A percentile compares a stretch with the other conserved stretches of the same genome.
These are phyloP conservation scores for Drosophila chauvacae DNA, from an alignment of 1,140 invertebrate genomes.

Conservation along the genomic window DNA sequence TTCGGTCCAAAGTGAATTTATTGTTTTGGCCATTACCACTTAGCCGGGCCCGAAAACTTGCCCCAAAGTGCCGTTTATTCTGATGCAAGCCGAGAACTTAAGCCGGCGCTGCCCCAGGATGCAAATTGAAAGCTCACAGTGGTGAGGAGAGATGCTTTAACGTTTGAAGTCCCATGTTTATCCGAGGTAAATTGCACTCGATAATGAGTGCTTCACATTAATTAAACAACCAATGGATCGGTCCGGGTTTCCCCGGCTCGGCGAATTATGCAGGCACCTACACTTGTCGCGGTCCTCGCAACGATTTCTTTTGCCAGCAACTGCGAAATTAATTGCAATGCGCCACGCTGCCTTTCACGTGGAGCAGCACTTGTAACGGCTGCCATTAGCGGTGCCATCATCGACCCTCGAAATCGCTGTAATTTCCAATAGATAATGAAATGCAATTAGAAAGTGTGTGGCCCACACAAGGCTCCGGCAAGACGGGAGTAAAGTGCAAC, in stretches of 20 bases:
- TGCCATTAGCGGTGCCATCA: slow-evolving; percentile 48
- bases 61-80: slow-evolving; percentile 58
- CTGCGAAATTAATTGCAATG: slow-evolving; percentile 67
- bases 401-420: slow-evolving; percentile 52
- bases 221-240: slow-evolving; percentile 48
- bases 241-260: background rate
- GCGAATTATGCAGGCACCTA: slow-evolving; percentile 34
- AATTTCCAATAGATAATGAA: slow-evolving; percentile 76
- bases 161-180: slow-evolving; percentile 2
- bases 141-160: slow-evolving; percentile 23
- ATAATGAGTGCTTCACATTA: slow-evolving; percentile 51
- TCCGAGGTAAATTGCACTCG: slow-evolving; percentile 30
- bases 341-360: slow-evolving; percentile 38
- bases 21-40: slow-evolving; percentile 64
- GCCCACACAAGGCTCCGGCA: slow-evolving; percentile 16
- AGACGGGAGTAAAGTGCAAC: slow-evolving; percentile 52
- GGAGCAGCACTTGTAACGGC: slow-evolving; percentile 44
- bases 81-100: slow-evolving; percentile 46
- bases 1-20: slow-evolving; percentile 59
- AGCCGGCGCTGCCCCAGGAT: slow-evolving; percentile 31
- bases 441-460: slow-evolving; percentile 70
- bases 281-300: slow-evolving; percentile 20
- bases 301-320: slow-evolving; percentile 32
- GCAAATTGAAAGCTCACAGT: slow-evolving; percentile 36
- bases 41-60: slow-evolving; percentile 41